Conservation (phyloP, 2,888 invertebrate genomes). For the Drosophila mayaguana region DNA sequence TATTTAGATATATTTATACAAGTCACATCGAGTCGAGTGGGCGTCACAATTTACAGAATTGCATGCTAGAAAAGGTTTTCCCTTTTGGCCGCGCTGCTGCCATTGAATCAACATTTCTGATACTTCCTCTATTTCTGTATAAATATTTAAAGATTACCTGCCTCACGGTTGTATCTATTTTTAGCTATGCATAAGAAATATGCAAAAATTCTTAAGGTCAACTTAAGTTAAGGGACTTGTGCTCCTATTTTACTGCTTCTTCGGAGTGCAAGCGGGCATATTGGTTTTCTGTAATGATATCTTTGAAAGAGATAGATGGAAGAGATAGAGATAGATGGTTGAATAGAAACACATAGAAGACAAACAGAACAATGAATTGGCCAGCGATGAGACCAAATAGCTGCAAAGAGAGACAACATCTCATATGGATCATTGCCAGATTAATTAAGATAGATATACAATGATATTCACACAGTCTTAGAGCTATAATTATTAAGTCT, state of each 20-base stretch:
- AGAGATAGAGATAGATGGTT: no score
- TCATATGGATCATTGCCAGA: no score
- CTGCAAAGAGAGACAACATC: no score
- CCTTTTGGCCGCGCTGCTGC: not conserved
- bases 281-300: not conserved
- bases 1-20: slow-evolving; percentile 5
- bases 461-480: no score
- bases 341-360: no score
- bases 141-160: slow-evolving; percentile 1
- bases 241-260: not conserved
- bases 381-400: no score
- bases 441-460: no score
- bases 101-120: not conserved
- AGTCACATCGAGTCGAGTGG: slow-evolving; percentile 13
- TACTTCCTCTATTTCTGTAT: not conserved
- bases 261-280: not conserved
- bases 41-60: not conserved
- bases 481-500: no score
- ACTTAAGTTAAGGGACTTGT: not conserved
- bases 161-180: not conserved
- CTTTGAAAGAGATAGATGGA: no score
- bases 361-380: no score
- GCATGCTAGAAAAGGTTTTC: not conserved
- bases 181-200: slow-evolving; percentile 1
- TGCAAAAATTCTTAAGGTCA: not conserved